Evolutionary conservation across 2,113 vertebrate species (phyloP).

Genomic region (Protobothrops flavoviridis): DNA sequence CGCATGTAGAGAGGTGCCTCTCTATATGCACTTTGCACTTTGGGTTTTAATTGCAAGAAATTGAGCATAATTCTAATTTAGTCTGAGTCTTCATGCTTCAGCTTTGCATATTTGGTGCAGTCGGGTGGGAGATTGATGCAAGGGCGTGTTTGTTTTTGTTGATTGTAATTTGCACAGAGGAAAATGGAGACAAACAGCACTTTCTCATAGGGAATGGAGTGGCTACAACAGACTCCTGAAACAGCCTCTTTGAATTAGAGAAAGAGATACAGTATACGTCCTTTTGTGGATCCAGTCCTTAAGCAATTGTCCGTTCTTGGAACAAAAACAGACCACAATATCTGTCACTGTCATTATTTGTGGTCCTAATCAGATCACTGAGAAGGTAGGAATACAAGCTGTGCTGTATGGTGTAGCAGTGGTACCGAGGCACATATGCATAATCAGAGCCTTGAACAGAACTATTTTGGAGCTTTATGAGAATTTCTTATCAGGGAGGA

Average conservation of each 20-base stretch:
- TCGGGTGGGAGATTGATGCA: constrained; percentile 7
- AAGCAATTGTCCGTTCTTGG: background rate
- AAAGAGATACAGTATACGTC: background rate
- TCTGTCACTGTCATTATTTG: background rate
- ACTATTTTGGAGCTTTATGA: background rate
- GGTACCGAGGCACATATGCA: background rate
- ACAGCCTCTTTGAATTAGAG: background rate
- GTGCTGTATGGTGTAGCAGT: background rate
- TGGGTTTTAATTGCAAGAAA: constrained; percentile 21
- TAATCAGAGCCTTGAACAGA: background rate
- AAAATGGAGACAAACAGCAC: background rate
- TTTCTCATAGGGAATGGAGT: background rate
- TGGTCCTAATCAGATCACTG: background rate
- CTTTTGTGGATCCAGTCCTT: background rate
- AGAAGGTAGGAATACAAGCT: background rate
- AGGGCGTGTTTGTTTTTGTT: background rate
- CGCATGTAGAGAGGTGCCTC: background rate
- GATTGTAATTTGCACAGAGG: background rate
- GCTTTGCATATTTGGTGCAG: background rate
- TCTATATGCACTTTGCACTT: background rate
- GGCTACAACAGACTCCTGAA: background rate
- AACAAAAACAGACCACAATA: background rate
- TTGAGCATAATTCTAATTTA: constrained; percentile 18
- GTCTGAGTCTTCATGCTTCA: constrained; percentile 1
- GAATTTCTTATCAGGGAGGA: background rate